Evolutionary conservation across 2,113 vertebrate species (phyloP).

Genomic region (Myxocyprinus asiaticus): DNA sequence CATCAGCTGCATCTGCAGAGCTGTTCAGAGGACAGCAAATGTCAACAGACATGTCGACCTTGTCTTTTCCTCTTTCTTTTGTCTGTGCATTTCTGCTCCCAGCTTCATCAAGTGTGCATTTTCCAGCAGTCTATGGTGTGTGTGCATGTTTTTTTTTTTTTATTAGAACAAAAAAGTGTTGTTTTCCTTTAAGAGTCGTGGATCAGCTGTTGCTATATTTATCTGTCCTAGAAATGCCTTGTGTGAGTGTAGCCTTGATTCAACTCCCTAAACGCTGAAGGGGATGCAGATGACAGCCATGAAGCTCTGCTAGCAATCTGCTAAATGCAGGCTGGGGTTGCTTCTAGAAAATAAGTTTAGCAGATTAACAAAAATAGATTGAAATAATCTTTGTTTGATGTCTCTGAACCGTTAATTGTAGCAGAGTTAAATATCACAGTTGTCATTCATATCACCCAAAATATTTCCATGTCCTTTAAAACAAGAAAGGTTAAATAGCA

Average conservation of each 20-base stretch:
- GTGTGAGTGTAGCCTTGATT: slow-evolving; percentile 53
- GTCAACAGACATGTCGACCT: background rate
- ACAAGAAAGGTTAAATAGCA: too few species aligned
- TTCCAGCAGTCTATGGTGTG: background rate
- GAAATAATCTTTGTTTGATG: background rate
- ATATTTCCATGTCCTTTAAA: too few species aligned
- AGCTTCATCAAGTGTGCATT: slow-evolving; percentile 17
- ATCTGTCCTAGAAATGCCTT: slow-evolving; percentile 61
- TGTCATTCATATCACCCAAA: too few species aligned
- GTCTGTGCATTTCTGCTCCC: background rate
- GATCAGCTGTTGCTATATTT: slow-evolving; percentile 59
- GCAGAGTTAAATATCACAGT: too few species aligned
- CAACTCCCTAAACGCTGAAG: slow-evolving; percentile 24
- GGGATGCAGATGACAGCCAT: background rate
- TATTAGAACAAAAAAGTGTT: slow-evolving; percentile 43
- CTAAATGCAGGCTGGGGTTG: background rate
- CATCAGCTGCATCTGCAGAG: slow-evolving; percentile 15
- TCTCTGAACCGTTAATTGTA: background rate
- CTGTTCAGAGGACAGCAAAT: background rate
- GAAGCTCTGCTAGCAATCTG: background rate
- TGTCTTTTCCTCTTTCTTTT: background rate
- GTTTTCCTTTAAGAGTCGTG: slow-evolving; percentile 51
- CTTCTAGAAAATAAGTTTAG: too few species aligned
- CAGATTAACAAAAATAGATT: background rate
- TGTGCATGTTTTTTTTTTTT: slow-evolving; percentile 51